A percentile compares a stretch with the other conserved stretches of the same genome.
phyloP scores from a whole-genome alignment of 2,797 vertebrate genomes.

The Ptychobarbus kaznakovi region DNA sequence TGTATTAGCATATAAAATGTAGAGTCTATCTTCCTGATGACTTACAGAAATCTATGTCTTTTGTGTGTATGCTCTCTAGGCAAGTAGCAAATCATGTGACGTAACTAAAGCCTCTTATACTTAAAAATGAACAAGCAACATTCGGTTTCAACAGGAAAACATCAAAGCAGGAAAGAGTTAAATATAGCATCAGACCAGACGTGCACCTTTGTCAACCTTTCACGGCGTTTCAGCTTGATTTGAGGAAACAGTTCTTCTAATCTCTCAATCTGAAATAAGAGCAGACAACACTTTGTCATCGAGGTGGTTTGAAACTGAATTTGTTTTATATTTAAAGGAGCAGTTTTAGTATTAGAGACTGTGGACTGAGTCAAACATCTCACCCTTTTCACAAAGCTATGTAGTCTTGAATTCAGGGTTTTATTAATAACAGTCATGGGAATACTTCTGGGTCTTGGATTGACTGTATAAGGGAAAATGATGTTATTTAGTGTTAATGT shows the following conservation, averaged over 20 bases:
- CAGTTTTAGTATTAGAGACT: neutral
- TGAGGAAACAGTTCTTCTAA: conserved; percentile 79
- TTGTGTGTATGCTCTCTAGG: neutral
- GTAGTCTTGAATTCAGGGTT: conserved; percentile 75
- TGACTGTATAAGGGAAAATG: conserved; percentile 63
- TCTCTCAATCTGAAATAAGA: conserved; percentile 75
- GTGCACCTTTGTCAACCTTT: conserved; percentile 77
- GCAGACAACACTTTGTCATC: neutral
- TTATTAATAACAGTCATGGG: conserved; percentile 75
- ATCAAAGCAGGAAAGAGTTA: neutral
- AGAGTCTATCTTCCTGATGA: neutral
- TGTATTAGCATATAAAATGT: neutral
- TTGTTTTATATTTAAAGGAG: neutral
- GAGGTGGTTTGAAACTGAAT: neutral
- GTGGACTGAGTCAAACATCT: conserved; percentile 16
- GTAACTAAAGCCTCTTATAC: neutral
- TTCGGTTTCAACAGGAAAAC: neutral
- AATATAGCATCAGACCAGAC: neutral
- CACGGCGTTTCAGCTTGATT: conserved; percentile 72
- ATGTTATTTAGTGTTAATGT: neutral
- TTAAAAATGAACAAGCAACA: neutral
- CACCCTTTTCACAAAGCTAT: conserved; percentile 74
- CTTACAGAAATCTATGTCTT: neutral
- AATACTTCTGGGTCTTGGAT: conserved; percentile 71
- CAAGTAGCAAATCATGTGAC: neutral